Percentiles rank a stretch among this genome's conserved stretches.
phyloP scores from a whole-genome alignment of 35 echinoderm and acorn worm species.

The Patiria miniata region DNA sequence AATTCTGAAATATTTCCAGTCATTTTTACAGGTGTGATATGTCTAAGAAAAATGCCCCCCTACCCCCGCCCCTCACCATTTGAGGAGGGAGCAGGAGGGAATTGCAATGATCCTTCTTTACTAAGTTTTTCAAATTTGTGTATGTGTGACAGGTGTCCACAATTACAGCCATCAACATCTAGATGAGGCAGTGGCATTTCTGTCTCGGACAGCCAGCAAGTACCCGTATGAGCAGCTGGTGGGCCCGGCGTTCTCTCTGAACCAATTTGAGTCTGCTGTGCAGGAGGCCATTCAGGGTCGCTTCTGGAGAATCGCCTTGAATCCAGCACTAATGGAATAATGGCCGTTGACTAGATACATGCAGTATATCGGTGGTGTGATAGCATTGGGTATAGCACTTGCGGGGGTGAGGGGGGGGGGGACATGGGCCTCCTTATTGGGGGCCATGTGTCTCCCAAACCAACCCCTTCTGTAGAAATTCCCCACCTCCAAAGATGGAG shows the following conservation, averaged over 20 bases:
- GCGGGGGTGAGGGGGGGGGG: no score
- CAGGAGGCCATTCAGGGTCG: constrained; percentile 34
- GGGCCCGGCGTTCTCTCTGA: constrained; percentile 59
- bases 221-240: constrained; percentile 79
- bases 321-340: constrained; percentile 5
- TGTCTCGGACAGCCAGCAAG: constrained; percentile 65
- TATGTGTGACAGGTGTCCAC: constrained; percentile 65
- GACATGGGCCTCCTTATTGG: no score
- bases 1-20: no score
- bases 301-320: constrained; percentile 60
- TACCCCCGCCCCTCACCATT: not conserved
- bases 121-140: not conserved
- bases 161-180: constrained; percentile 87
- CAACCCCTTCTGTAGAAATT: no score
- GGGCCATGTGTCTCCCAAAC: no score
- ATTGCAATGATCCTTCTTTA: not conserved
- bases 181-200: constrained; percentile 63
- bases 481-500: no score
- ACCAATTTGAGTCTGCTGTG: constrained; percentile 68
- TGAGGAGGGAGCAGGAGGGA: not conserved
- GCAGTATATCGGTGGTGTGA: no score
- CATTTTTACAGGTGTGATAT: not conserved
- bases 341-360: no score
- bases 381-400: no score
- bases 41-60: not conserved